These are phyloP conservation scores for Xiphydria camelus DNA, from an alignment of 2,888 invertebrate species.

Conservation along the genomic window DNA sequence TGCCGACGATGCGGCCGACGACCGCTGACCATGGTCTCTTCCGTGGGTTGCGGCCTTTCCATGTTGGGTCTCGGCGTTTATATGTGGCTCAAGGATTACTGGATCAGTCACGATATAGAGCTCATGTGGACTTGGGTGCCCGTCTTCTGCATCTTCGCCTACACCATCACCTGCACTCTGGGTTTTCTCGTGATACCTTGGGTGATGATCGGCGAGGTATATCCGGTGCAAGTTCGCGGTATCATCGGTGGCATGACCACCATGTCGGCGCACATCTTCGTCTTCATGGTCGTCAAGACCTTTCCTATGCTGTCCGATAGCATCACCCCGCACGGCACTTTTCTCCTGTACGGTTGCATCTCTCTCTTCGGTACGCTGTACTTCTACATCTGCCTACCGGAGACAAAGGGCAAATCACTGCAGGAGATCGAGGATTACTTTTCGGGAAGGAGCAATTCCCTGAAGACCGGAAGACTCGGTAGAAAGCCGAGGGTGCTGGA, in stretches of 20 bases:
- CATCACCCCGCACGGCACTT: slow-evolving; percentile 65
- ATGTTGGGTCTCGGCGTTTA: slow-evolving; percentile 67
- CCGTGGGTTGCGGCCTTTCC: slow-evolving; percentile 66
- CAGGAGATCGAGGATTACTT: slow-evolving; percentile 75
- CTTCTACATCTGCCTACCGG: slow-evolving; percentile 69
- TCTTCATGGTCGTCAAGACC: slow-evolving; percentile 71
- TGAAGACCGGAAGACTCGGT: slow-evolving; percentile 51
- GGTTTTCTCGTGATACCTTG: slow-evolving; percentile 73
- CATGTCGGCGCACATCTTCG: slow-evolving; percentile 66
- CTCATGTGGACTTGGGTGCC: slow-evolving; percentile 66
- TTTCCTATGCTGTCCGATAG: slow-evolving; percentile 62
- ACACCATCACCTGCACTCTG: slow-evolving; percentile 66
- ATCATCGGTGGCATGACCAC: slow-evolving; percentile 70
- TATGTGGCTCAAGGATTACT: slow-evolving; percentile 63
- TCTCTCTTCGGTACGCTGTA: slow-evolving; percentile 65
- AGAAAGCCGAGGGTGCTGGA: slow-evolving; percentile 38
- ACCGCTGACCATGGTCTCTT: slow-evolving; percentile 68
- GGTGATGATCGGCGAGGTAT: slow-evolving; percentile 77
- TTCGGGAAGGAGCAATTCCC: slow-evolving; percentile 64
- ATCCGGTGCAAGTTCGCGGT: slow-evolving; percentile 69
- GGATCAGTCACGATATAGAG: slow-evolving; percentile 56
- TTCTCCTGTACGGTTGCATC: slow-evolving; percentile 66
- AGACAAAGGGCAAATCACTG: slow-evolving; percentile 69
- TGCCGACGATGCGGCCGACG: slow-evolving; percentile 66
- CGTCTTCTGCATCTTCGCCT: slow-evolving; percentile 64